Base-by-base conservation (phyloP, 2,888 invertebrate genomes). In the Coleophora deauratella region DNA sequence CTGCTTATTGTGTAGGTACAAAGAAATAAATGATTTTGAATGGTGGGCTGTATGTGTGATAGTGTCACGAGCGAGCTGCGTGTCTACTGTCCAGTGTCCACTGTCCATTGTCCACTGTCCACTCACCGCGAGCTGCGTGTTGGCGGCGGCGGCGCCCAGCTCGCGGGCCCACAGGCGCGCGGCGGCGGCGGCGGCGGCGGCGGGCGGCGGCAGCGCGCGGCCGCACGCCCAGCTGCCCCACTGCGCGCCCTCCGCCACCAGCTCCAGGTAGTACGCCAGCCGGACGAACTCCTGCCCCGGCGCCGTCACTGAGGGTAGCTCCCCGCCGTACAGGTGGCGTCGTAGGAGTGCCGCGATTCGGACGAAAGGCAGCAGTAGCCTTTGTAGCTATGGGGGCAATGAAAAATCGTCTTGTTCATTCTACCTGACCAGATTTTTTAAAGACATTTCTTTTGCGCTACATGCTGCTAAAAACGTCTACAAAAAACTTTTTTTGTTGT, bases 291-390 rank as follows among this genome's bases (percentile, higher is more conserved):
- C 96, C 46, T 90, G 88, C 35, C 89, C 87, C 1, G 90, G 76
- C 2, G 87, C 77, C 35, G 86, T 74, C 38, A 93, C 88, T 53
- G 90, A 89, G 0, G 93, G 94, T 66, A 95, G 84, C 36, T 90
- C 88, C 59, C 91, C 89, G 47, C 93, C 92, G 73, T 94, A 94
- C 49, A 94, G 85, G 82, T 97, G 96, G 69, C 92, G 91, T 38
- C 93, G 90, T 38, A 98, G 82, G 7, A 98, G 79, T 1, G 96
- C 90, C 2, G 96, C 93, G 38, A 96, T 88, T 35, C 97, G 89
- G 50, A 97, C 77, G 75, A 93, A 97, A 12, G 96, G 96, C 47
- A 97, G 78, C 60, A 95, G 92, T 44, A 94, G 78, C 49, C 91
- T 90, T 73, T 95, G 93, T 42, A 97, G 86, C 88, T 93, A 76